phyloP scores from a whole-genome alignment of 2,797 vertebrate species.

The Muscicapa comitata region DNA sequence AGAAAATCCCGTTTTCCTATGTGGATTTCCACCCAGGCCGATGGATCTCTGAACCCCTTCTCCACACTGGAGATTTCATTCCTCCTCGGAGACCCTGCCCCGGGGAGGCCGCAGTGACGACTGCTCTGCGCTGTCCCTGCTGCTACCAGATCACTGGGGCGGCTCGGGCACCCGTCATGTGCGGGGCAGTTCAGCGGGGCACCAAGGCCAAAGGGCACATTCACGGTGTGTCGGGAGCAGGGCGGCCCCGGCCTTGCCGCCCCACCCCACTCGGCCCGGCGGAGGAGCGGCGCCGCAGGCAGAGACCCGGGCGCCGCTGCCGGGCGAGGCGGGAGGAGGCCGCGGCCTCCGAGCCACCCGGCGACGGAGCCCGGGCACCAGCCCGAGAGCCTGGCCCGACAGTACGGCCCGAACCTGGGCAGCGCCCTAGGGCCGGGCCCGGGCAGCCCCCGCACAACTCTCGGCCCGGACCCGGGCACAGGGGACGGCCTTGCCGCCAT shows the following conservation, averaged over 20 bases:
- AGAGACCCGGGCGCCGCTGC: background rate
- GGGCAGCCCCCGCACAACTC: background rate
- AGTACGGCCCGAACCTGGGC: background rate
- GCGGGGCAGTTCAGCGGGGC: background rate
- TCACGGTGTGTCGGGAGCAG: background rate
- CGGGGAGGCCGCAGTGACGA: background rate
- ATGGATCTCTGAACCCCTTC: accelerated
- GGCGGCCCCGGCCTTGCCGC: background rate
- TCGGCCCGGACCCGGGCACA: background rate
- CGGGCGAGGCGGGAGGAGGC: background rate
- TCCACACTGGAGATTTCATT: accelerated
- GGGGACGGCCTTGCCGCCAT: background rate
- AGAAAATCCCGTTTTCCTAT: background rate
- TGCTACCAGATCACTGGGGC: background rate
- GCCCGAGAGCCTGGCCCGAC: background rate
- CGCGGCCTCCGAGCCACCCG: background rate
- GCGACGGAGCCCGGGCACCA: background rate
- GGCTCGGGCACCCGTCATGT: background rate
- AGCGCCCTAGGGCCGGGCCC: background rate
- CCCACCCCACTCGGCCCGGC: too few relatives aligned
- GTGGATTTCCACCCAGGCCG: background rate
- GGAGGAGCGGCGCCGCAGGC: background rate
- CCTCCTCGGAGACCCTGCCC: background rate
- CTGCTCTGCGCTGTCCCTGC: too few relatives aligned
- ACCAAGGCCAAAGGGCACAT: background rate